Conservation (phyloP, 2,888 invertebrate species). For the Patella depressa region DNA sequence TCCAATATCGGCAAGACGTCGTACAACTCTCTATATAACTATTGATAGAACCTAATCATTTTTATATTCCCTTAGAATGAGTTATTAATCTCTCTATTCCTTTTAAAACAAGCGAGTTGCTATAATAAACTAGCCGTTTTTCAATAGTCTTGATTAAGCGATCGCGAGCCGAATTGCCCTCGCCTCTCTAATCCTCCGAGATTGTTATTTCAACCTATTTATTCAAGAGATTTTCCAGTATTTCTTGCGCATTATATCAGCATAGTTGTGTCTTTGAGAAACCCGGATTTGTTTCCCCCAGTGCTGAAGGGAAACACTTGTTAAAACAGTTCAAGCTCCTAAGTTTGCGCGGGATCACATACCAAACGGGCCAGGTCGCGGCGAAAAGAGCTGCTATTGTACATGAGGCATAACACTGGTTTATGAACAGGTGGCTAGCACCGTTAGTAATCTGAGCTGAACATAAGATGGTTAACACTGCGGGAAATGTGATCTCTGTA, state of each 20-base stretch:
- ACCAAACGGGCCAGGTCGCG: not conserved
- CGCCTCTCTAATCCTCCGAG: no score
- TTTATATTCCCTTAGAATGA: no score
- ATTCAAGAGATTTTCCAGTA: not conserved
- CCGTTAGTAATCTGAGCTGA: not conserved
- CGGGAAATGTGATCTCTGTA: slow-evolving; percentile 2
- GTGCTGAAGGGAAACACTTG: not conserved
- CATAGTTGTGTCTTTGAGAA: not conserved
- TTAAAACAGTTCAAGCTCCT: not conserved
- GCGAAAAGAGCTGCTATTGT: not conserved
- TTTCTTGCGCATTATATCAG: no score
- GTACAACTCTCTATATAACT: no score
- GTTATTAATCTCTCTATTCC: no score
- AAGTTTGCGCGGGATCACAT: not conserved
- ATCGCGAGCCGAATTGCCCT: no score
- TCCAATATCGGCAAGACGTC: no score
- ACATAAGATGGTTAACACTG: not conserved
- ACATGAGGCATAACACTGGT: not conserved
- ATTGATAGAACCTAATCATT: no score
- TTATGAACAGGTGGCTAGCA: not conserved
- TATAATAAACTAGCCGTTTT: no score
- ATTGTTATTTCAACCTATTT: not conserved
- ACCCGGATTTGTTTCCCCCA: not conserved
- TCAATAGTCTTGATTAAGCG: no score
- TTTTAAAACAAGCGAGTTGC: no score